These are phyloP conservation scores for Turritopsis rubra DNA, from an alignment of 30 jellyfish, hydroid and myxozoan species.

Conservation along the genomic window DNA sequence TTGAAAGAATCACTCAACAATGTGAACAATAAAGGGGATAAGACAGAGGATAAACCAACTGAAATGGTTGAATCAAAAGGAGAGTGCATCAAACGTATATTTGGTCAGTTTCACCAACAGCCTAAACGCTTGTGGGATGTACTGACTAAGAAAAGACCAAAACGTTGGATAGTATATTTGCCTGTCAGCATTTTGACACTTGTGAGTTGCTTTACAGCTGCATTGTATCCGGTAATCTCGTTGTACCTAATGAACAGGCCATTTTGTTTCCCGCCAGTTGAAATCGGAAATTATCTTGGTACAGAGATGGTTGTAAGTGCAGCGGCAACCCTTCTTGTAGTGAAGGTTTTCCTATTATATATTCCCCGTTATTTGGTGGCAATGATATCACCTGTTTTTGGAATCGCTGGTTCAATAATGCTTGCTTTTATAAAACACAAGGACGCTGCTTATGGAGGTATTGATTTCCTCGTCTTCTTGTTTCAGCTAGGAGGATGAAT, in stretches of 20 bases:
- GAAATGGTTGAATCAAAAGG: too few relatives aligned
- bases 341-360: conserved; percentile 23
- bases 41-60: neutral
- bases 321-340: conserved; percentile 51
- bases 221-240: conserved; percentile 21
- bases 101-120: neutral
- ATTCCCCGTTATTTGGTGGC: conserved; percentile 42
- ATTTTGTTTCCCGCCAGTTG: conserved; percentile 49
- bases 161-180: neutral
- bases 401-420: conserved; percentile 21
- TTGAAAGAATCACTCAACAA: conserved; percentile 48
- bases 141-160: neutral
- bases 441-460: neutral
- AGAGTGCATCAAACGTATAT: neutral
- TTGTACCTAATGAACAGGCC: conserved; percentile 56
- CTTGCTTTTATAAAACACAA: neutral
- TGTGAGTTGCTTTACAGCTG: neutral
- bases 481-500: too few relatives aligned
- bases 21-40: neutral
- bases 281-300: conserved; percentile 53
- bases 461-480: neutral
- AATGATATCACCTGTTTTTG: conserved; percentile 48
- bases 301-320: conserved; percentile 47
- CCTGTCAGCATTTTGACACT: neutral
- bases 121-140: conserved; percentile 1